phyloP scores from a whole-genome alignment of 2,113 vertebrate species.

The Percina caprodes region DNA sequence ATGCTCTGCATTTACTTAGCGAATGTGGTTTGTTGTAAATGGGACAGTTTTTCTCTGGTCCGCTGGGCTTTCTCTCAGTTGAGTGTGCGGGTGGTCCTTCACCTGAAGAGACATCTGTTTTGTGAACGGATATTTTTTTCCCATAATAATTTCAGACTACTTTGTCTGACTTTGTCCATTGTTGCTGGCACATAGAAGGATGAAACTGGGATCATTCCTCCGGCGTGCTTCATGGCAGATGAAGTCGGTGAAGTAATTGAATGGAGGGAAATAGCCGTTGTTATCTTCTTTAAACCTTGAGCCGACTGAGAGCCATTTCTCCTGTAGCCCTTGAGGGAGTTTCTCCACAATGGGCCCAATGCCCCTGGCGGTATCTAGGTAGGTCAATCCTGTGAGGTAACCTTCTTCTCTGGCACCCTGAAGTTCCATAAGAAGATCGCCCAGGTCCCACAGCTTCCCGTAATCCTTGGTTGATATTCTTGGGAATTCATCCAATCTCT shows the following conservation, averaged over 20 bases:
- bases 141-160: background rate
- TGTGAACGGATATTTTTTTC: background rate
- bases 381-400: background rate
- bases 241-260: background rate
- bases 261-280: background rate
- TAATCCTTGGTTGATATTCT: background rate
- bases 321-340: background rate
- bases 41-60: background rate
- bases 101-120: background rate
- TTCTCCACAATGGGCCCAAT: background rate
- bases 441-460: background rate
- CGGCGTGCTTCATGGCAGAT: background rate
- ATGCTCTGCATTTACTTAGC: background rate
- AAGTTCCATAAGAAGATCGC: background rate
- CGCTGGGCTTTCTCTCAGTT: background rate
- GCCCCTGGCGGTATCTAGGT: background rate
- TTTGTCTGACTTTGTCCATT: background rate
- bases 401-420: background rate
- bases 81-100: background rate
- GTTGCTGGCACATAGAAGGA: background rate
- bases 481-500: background rate
- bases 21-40: background rate
- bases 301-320: background rate
- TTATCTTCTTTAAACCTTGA: background rate
- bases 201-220: background rate